Conservation (phyloP, 2,797 vertebrate species). For the Malurus splendens region DNA sequence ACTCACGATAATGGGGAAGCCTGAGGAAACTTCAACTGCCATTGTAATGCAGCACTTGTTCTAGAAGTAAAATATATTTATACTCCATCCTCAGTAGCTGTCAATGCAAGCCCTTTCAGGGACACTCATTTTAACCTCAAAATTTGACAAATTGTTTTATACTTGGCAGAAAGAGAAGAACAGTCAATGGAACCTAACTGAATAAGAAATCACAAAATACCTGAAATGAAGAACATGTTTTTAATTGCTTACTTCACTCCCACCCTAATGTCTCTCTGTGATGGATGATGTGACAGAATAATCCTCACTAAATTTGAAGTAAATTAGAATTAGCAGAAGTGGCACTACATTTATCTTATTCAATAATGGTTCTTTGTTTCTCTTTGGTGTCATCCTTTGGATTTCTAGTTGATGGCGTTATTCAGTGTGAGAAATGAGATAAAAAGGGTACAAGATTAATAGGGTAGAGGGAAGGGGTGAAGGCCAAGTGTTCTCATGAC, state of each 20-base stretch:
- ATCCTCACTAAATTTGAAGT: constrained; percentile 45
- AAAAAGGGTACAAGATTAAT: constrained; percentile 1
- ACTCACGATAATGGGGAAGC: neutral
- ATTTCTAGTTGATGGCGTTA: neutral
- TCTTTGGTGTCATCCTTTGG: neutral
- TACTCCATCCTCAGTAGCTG: neutral
- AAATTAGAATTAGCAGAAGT: constrained; percentile 44
- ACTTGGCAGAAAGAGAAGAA: neutral
- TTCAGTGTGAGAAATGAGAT: neutral
- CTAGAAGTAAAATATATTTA: neutral
- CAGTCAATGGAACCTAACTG: neutral
- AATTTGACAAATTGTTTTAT: neutral
- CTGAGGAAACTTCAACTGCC: neutral
- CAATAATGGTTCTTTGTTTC: neutral
- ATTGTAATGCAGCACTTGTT: neutral
- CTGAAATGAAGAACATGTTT: constrained; percentile 46
- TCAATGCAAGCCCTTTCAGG: neutral
- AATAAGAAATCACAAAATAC: constrained; percentile 20
- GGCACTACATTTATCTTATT: constrained; percentile 49
- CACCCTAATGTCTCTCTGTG: neutral
- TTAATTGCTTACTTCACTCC: constrained; percentile 52
- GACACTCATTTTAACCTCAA: neutral
- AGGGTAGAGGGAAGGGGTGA: neutral
- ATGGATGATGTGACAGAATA: constrained; percentile 50
- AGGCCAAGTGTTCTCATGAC: neutral